Percentiles rank a stretch among this genome's conserved stretches.
These are phyloP conservation scores for Lagodon rhomboides DNA, from an alignment of 2,797 vertebrate species.

Conservation along the genomic window DNA sequence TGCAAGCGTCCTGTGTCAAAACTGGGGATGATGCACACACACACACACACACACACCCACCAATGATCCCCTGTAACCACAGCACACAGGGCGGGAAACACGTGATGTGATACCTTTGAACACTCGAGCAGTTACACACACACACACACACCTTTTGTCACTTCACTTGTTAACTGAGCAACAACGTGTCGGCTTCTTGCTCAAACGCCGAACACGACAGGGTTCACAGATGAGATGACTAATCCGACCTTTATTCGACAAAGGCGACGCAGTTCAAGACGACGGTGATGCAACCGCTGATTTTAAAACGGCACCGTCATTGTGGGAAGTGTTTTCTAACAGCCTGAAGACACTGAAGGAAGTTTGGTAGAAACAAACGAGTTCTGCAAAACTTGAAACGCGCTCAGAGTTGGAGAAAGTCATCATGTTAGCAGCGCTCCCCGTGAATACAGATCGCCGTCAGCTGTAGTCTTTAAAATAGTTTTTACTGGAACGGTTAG, in stretches of 20 bases:
- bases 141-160: neutral
- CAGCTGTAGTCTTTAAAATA: no score
- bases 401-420: neutral
- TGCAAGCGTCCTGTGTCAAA: conserved; percentile 7
- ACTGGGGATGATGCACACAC: neutral
- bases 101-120: conserved; percentile 15
- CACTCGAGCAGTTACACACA: neutral
- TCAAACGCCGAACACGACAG: neutral
- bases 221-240: neutral
- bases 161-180: neutral
- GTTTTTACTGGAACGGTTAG: no score
- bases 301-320: neutral
- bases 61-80: neutral
- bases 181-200: neutral
- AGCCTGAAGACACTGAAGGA: neutral
- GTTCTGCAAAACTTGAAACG: neutral
- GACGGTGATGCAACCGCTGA: neutral
- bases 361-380: neutral
- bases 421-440: no score
- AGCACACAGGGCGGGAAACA: conserved; percentile 46
- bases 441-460: no score
- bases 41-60: no score
- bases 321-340: neutral
- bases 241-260: neutral
- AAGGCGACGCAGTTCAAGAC: neutral